Conservation (phyloP, 1,140 invertebrate species). For the Solen grandis region DNA sequence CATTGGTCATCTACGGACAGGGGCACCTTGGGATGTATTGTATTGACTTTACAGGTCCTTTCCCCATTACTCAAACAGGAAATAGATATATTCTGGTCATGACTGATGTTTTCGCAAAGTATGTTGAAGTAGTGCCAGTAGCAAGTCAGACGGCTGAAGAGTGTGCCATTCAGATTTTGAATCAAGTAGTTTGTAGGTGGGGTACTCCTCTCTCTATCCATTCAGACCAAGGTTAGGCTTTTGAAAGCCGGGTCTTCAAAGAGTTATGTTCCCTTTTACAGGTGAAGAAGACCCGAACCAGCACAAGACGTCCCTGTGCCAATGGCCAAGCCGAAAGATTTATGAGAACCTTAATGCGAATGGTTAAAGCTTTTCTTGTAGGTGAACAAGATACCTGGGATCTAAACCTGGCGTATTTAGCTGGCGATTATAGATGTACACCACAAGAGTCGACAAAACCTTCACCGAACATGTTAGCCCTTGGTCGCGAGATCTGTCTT, state of each 20-base stretch:
- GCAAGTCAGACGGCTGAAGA: constrained; percentile 2
- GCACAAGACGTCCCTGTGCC: too few relatives aligned
- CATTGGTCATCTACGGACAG: not conserved
- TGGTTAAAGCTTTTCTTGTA: too few relatives aligned
- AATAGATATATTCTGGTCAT: not conserved
- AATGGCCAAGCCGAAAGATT: too few relatives aligned
- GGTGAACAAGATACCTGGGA: too few relatives aligned
- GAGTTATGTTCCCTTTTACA: not conserved
- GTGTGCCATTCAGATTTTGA: not conserved
- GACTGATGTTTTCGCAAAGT: not conserved
- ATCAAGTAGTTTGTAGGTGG: not conserved
- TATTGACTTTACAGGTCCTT: constrained; percentile 64
- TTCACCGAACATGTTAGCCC: too few relatives aligned
- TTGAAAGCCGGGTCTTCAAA: not conserved
- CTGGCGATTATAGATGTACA: too few relatives aligned
- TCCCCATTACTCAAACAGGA: constrained; percentile 38
- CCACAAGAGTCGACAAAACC: too few relatives aligned
- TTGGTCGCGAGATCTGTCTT: too few relatives aligned
- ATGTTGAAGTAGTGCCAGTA: not conserved
- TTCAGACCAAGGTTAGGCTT: not conserved
- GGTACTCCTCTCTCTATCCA: not conserved
- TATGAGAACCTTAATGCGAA: too few relatives aligned
- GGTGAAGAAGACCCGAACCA: not conserved
- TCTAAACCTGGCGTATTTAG: too few relatives aligned
- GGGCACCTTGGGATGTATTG: constrained; percentile 30